phyloP scores from a whole-genome alignment of 2,113 vertebrate genomes.

The Cariama cristata region DNA sequence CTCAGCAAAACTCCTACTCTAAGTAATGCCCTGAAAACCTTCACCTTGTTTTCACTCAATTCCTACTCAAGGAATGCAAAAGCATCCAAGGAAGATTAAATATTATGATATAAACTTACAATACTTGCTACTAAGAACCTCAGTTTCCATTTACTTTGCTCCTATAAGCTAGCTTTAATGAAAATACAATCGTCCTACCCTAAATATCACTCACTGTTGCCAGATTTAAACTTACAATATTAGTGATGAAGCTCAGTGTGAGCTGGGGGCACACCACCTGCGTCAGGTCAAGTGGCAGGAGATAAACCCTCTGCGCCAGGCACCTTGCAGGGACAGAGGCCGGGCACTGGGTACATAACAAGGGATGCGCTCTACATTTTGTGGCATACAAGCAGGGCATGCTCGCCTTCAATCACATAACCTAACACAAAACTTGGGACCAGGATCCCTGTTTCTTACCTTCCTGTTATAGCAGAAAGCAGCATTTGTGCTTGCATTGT shows the following conservation, averaged over 20 bases:
- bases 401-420: background rate
- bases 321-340: background rate
- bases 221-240: background rate
- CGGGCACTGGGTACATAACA: too few species aligned
- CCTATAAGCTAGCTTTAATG: background rate
- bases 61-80: background rate
- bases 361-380: background rate
- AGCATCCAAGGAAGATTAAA: background rate
- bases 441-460: background rate
- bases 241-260: background rate
- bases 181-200: background rate
- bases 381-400: background rate
- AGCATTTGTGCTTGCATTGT: background rate
- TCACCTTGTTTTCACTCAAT: background rate
- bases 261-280: background rate
- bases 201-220: background rate
- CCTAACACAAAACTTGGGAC: background rate
- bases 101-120: background rate
- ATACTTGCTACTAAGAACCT: background rate
- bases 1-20: background rate
- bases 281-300: background rate
- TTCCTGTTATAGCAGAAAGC: background rate
- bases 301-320: background rate
- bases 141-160: background rate
- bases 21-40: background rate